Conservation (phyloP, 2,113 vertebrate genomes). For the Solea solea region DNA sequence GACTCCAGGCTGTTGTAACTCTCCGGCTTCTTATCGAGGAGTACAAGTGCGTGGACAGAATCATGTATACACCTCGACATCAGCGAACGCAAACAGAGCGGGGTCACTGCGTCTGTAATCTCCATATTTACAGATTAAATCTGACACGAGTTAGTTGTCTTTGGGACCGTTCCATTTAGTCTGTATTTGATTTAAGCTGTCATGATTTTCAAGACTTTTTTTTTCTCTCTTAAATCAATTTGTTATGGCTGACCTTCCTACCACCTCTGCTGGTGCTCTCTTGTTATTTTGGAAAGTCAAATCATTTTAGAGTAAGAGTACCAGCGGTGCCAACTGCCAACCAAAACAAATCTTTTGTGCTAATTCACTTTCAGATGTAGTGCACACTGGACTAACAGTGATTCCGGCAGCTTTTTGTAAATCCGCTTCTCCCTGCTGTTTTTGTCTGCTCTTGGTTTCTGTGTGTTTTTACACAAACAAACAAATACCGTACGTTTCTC, state of each 20-base stretch:
- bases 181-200: neutral
- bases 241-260: neutral
- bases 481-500: neutral
- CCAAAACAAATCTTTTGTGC: neutral
- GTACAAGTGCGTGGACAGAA: neutral
- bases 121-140: neutral
- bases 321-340: neutral
- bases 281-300: conserved; percentile 19
- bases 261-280: conserved; percentile 5
- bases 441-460: conserved; percentile 1
- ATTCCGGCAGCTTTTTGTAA: conserved; percentile 16
- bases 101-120: neutral
- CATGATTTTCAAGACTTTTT: neutral
- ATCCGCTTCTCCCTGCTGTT: conserved; percentile 31
- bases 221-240: neutral
- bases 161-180: neutral
- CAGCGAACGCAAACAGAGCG: neutral
- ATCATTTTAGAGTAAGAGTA: conserved; percentile 20
- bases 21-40: conserved; percentile 23
- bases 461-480: neutral
- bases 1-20: conserved; percentile 33
- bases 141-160: neutral
- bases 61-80: neutral
- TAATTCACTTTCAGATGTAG: neutral
- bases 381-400: neutral